These are phyloP conservation scores for Conus betulinus DNA, from an alignment of 1,140 invertebrate genomes.

Conservation along the genomic window DNA sequence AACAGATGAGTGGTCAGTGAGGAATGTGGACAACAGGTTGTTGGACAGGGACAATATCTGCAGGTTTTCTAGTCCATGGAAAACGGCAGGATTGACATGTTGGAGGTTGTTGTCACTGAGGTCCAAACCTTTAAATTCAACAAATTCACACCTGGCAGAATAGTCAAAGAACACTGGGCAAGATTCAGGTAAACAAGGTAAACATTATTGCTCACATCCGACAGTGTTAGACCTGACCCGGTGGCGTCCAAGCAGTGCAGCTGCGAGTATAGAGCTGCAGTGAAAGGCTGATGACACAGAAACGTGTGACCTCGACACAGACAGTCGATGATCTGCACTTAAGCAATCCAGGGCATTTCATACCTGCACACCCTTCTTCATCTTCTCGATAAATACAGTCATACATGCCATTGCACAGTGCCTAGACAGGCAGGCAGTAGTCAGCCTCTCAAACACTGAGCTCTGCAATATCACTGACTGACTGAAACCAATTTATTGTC, in stretches of 20 bases:
- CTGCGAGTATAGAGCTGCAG: not conserved
- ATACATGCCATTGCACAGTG: not conserved
- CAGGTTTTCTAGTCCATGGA: not conserved
- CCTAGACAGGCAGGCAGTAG: conserved; percentile 1
- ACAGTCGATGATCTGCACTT: not conserved
- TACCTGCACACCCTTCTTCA: not conserved
- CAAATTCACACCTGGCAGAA: not conserved
- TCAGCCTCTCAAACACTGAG: not conserved
- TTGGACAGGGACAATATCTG: not conserved
- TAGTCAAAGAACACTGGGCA: not conserved
- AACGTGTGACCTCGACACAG: not conserved
- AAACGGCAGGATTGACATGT: not conserved
- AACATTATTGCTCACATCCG: not conserved
- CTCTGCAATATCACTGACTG: too few relatives aligned
- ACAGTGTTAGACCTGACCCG: not conserved
- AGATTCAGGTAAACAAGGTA: conserved; percentile 15
- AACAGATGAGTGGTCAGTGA: not conserved
- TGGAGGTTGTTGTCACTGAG: not conserved
- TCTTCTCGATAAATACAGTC: not conserved
- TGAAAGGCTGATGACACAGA: not conserved
- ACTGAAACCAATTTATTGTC: too few relatives aligned
- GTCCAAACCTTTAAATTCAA: not conserved
- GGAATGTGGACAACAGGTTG: not conserved
- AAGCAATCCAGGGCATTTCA: not conserved
- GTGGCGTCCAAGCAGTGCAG: not conserved